A percentile compares a stretch with the other conserved stretches of the same genome.
Conservation (phyloP, 2,113 vertebrate species). For the Dasyornis broadbenti region DNA sequence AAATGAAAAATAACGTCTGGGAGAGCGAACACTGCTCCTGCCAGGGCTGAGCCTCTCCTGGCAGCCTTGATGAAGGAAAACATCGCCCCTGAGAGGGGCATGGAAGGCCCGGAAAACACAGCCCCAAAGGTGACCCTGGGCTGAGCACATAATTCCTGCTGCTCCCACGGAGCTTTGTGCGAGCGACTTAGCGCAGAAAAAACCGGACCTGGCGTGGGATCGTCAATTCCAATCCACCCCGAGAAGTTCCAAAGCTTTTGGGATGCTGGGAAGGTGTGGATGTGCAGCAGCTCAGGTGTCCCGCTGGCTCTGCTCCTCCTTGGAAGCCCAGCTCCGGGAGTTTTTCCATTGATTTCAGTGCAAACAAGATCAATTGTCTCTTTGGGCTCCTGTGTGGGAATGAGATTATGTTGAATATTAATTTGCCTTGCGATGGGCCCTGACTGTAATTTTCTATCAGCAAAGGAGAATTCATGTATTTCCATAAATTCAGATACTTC, state of each 20-base stretch:
- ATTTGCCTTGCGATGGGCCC: conserved; percentile 37
- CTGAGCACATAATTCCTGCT: neutral
- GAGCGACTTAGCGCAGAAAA: neutral
- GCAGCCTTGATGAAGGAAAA: neutral
- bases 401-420: conserved; percentile 54
- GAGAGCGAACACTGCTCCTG: neutral
- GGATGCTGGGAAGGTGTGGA: neutral
- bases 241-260: neutral
- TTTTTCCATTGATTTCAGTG: neutral
- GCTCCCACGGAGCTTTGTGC: neutral
- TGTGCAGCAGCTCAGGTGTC: neutral
- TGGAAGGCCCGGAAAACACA: neutral
- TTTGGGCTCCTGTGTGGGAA: conserved; percentile 23
- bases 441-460: conserved; percentile 60
- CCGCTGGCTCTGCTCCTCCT: neutral
- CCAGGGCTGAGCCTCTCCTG: neutral
- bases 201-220: neutral
- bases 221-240: neutral
- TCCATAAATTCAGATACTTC: conserved; percentile 62
- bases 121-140: neutral
- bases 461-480: conserved; percentile 50
- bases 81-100: neutral
- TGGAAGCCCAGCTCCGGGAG: neutral
- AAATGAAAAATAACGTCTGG: conserved; percentile 17
- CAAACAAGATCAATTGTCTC: conserved; percentile 48